Evolutionary conservation across 2,113 vertebrate genomes (phyloP).

Genomic region (Mastomys natalensis): DNA sequence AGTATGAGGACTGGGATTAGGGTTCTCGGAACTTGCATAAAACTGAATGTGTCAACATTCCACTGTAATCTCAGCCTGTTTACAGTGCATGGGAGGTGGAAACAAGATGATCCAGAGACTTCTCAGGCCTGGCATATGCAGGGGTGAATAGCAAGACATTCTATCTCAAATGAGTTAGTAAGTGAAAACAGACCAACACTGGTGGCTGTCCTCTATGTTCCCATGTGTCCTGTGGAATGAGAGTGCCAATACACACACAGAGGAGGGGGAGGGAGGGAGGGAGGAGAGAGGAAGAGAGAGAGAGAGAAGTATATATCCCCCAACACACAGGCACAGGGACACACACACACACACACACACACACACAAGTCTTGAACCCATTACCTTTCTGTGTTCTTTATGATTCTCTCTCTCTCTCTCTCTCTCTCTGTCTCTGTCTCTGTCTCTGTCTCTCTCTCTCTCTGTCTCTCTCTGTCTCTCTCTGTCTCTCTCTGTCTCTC

Average conservation of each 20-base stretch:
- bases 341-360: neutral
- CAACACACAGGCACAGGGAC: neutral
- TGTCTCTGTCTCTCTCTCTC: too few species aligned
- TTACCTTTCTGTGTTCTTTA: neutral
- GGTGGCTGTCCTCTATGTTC: neutral
- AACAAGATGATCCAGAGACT: neutral
- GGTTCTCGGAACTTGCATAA: neutral
- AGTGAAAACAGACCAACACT: neutral
- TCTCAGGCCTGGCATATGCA: neutral
- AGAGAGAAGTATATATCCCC: too few species aligned
- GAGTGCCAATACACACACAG: neutral
- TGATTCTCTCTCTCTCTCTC: neutral
- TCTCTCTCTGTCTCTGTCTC: too few species aligned
- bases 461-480: too few species aligned
- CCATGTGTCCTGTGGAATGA: neutral
- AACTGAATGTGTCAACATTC: neutral
- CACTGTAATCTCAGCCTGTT: neutral
- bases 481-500: too few species aligned
- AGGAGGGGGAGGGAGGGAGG: neutral
- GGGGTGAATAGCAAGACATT: neutral
- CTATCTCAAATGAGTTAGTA: neutral
- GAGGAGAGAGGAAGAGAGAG: neutral
- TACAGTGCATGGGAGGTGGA: neutral
- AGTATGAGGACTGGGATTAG: neutral
- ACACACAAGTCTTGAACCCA: neutral